Evolutionary conservation across 2,113 vertebrate species (phyloP), one percentile per base, ranked within the genome.

Genomic region (Azemiops feae): DNA sequence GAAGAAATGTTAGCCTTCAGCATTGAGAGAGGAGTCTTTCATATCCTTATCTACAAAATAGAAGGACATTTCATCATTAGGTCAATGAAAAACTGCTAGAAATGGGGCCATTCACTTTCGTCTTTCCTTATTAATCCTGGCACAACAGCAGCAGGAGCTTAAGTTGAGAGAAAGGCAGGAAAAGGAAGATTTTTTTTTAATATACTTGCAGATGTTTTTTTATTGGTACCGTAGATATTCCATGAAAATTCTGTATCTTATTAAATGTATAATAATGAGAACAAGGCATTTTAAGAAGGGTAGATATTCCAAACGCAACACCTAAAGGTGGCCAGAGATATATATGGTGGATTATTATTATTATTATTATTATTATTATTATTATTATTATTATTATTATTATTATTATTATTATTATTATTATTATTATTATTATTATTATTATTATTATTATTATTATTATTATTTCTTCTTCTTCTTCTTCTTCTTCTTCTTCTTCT

Each of bases 31-130:
- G 18, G 87, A 85, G 93, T 53, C 94, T 54, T 47, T 91, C 93
- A 90, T 45, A 93, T 30, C 0, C 95, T 95, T 89, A 91, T 94
- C 57, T 54, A 86, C 89, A 86, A 88, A 10, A 8, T 25, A 11
- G n/a, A n/a, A 93, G 93, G 88, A 92, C 55, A 57, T 95, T 93
- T 93, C 92, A 87, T 87, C 89, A 90, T 92, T 74, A 87, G 81
- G 39, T 47, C 39, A 87, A 85, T 69, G 88, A 3, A 94, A 94
- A 43, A 69, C 55, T 74, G 88, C 81, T 87, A 74, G 88, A 92
- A 93, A 90, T 90, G 25, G 81, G 81, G 47, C 74, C 30, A 50
- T 87, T 50, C 88, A 92, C 69, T 74, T 89, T 92, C 87, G 81
- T 57, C 47, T 94, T 90, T 87, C 69, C 30, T 58, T 93, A 74